Evolutionary conservation across 2,797 vertebrate genomes (phyloP).

Genomic region (Rhodeus uyekii): DNA sequence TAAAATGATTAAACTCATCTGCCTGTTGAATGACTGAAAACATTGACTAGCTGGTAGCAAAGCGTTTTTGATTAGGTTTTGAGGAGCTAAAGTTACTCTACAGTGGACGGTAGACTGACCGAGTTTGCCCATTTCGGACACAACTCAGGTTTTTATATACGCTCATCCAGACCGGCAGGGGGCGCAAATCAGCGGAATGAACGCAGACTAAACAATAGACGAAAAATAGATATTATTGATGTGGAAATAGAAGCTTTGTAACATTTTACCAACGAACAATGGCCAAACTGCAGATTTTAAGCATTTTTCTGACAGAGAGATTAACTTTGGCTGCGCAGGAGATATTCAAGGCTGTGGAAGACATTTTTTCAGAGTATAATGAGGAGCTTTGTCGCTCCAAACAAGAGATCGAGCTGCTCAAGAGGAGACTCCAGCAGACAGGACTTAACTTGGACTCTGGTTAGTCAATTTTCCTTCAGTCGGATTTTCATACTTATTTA

Average conservation of each 20-base stretch:
- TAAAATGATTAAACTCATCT: background rate
- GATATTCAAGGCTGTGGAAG: slow-evolving; percentile 59
- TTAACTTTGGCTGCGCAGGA: slow-evolving; percentile 59
- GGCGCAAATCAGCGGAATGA: background rate
- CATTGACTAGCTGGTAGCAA: background rate
- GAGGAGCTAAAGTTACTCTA: background rate
- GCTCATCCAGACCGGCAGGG: slow-evolving; percentile 25
- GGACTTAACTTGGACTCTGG: slow-evolving; percentile 47
- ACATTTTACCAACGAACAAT: slow-evolving; percentile 27
- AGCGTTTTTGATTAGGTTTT: background rate
- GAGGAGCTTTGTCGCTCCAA: slow-evolving; percentile 52
- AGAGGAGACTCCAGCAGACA: slow-evolving; percentile 45
- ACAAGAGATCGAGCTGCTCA: slow-evolving; percentile 53
- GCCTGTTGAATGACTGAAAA: background rate
- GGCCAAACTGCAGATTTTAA: slow-evolving; percentile 51
- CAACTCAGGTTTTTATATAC: too few species aligned
- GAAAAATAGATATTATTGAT: background rate
- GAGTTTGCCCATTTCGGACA: too few species aligned
- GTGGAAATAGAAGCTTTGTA: background rate
- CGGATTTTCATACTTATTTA: too few species aligned
- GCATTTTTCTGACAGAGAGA: slow-evolving; percentile 53
- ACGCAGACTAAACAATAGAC: background rate
- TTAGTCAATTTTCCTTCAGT: slow-evolving; percentile 6
- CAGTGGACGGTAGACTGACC: too few species aligned
- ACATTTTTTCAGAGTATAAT: slow-evolving; percentile 51